phyloP scores from a whole-genome alignment of 2,797 vertebrate species.

The Prionace glauca region DNA sequence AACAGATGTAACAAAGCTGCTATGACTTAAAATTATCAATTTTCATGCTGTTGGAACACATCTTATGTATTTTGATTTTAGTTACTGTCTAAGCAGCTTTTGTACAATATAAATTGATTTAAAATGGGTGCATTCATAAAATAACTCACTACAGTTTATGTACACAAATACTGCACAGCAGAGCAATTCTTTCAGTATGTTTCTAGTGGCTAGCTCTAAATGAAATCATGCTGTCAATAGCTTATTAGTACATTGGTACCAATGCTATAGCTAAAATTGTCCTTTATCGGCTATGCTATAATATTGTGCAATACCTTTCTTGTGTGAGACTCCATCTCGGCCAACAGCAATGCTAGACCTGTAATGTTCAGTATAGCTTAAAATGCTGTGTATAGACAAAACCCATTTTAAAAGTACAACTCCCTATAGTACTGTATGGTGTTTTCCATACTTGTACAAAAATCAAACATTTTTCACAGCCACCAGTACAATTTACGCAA shows the following conservation, averaged over 20 bases:
- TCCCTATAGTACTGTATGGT: background rate
- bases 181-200: background rate
- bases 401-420: no score
- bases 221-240: background rate
- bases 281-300: background rate
- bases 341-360: background rate
- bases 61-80: background rate
- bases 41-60: background rate
- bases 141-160: slow-evolving; percentile 2
- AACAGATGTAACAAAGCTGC: slow-evolving; percentile 11
- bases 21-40: background rate
- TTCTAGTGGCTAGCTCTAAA: background rate
- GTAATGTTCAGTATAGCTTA: background rate
- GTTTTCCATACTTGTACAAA: background rate
- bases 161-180: background rate
- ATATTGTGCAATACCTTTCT: background rate
- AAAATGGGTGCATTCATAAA: slow-evolving; percentile 19
- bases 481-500: slow-evolving; percentile 9
- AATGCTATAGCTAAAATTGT: background rate
- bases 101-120: slow-evolving; percentile 28
- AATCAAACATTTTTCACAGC: background rate
- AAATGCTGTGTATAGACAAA: background rate
- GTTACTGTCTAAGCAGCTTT: slow-evolving; percentile 2
- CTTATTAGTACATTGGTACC: background rate
- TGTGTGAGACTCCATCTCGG: background rate